Conservation (phyloP, 2,797 vertebrate genomes). For the Alauda arvensis region DNA sequence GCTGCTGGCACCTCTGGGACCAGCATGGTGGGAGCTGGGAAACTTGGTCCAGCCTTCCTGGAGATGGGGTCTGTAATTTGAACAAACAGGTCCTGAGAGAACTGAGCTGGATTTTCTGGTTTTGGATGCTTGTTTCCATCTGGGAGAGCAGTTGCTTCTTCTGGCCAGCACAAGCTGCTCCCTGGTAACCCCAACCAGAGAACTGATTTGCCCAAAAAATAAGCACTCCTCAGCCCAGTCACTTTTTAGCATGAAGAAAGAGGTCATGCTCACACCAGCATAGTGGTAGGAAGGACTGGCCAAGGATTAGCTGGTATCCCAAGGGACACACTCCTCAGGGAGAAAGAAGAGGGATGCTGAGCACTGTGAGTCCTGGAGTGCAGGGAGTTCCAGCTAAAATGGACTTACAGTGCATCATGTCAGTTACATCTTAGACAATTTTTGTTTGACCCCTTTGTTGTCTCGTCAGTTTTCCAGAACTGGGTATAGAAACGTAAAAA, state of each 20-base stretch:
- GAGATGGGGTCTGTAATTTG: neutral
- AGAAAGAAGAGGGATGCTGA: neutral
- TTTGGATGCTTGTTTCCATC: neutral
- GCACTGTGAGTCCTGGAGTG: too few species aligned
- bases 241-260: neutral
- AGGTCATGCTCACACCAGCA: accelerated
- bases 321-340: neutral
- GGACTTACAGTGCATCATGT: neutral
- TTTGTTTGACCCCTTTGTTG: neutral
- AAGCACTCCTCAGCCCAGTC: neutral
- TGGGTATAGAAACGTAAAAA: neutral
- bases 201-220: neutral
- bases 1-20: neutral
- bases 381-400: neutral
- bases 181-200: neutral
- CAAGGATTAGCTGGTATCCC: neutral
- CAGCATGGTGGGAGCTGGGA: accelerated
- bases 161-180: neutral
- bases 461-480: neutral
- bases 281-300: neutral
- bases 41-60: neutral
- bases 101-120: neutral
- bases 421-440: neutral
- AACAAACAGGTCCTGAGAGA: neutral
- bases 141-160: neutral